Conservation (phyloP, 1,140 invertebrate genomes). For the Aradophagus sp. region DNA sequence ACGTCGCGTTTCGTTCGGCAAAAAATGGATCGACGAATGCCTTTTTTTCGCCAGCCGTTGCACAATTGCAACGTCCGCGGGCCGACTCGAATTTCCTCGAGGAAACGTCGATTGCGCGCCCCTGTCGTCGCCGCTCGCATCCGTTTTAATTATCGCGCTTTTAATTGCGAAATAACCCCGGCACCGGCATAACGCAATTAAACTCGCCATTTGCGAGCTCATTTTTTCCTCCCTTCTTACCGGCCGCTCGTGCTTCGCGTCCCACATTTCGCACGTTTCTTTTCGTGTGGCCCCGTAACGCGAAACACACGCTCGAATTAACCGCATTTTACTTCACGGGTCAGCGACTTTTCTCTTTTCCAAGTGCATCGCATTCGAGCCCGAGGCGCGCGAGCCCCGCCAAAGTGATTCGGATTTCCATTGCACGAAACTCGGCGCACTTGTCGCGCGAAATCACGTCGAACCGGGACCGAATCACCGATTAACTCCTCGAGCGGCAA, state of each 20-base stretch:
- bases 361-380: conserved; percentile 11
- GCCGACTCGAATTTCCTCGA: too few relatives aligned
- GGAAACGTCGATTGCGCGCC: conserved; percentile 5
- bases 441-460: too few relatives aligned
- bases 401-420: too few relatives aligned
- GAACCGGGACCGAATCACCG: too few relatives aligned
- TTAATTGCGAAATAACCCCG: background rate
- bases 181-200: conserved; percentile 33
- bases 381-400: too few relatives aligned
- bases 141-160: background rate
- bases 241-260: conserved; percentile 7
- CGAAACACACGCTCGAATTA: conserved; percentile 31
- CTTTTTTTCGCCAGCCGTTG: conserved; percentile 8
- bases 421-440: too few relatives aligned
- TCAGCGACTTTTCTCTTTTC: conserved; percentile 38
- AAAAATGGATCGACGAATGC: conserved; percentile 5
- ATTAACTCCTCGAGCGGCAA: too few relatives aligned
- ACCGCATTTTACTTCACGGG: conserved; percentile 43
- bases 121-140: too few relatives aligned
- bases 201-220: conserved; percentile 14
- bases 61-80: conserved; percentile 6
- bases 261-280: conserved; percentile 36
- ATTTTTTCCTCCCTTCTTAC: conserved; percentile 18
- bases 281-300: conserved; percentile 20
- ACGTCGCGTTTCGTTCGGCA: conserved; percentile 22